Evolutionary conservation across 2,113 vertebrate genomes (phyloP), one percentile per base, ranked within the genome.

Genomic region (Plotosus lineatus): DNA sequence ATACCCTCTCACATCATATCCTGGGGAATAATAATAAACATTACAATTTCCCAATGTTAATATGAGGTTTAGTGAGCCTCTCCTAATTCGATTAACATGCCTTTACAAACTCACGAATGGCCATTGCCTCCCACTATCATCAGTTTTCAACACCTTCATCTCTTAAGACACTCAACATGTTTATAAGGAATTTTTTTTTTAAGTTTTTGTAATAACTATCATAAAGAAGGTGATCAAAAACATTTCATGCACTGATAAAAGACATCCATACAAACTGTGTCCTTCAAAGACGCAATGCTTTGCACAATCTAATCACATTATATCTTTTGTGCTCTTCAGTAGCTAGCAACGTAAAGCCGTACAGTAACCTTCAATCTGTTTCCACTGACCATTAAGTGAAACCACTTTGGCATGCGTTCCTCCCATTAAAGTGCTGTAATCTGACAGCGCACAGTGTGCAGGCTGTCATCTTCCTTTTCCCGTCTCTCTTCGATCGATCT

Each of bases 31-130:
- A n/a, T n/a, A n/a, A n/a, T n/a, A 31, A 83, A 82, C 85, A 81
- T 78, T 66, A 74, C 82, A 42, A 63, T 86, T 88, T 87, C 85
- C 83, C 80, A 83, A 71, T 75, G 23, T 38, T 66, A 40, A 88
- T 82, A 87, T 75, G 7, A 81, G 63, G n/a, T 79, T 89, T 68
- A 78, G 85, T 76, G 26, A 73, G 84, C 85, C 84, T 55, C 77
- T 81, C 60, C 77, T 73, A 79, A 81, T 85, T 82, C 81, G 66
- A 84, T 72, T 83, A 71, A 58, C 50, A 77, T 23, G 28, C 68
- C 71, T 85, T 77, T 14, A 19, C 46, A 66, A 65, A 66, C 50
- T 78, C 80, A 77, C 84, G 85, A 89, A 79, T 88, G 87, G 88
- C 85, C 85, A 85, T 78, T 6, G 76, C 75, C 77, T 80, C 78